Percentiles rank a stretch among this genome's conserved stretches.
phyloP scores from a whole-genome alignment of 2,888 invertebrate species.

The Meghimatium bilineatum region DNA sequence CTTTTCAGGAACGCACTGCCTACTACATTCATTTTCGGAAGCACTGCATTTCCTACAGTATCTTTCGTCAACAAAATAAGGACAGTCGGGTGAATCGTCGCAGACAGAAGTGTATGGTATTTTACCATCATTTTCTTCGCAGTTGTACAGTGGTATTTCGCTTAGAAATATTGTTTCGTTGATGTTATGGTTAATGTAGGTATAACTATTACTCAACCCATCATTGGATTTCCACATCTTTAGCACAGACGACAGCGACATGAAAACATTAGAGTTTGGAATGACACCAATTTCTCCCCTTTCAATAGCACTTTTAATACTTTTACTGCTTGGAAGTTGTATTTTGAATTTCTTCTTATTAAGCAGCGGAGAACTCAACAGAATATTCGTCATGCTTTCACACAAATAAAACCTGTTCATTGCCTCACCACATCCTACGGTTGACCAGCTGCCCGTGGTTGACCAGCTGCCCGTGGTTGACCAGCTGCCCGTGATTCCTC shows the following conservation, averaged over 20 bases:
- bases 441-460: background rate
- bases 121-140: background rate
- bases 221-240: background rate
- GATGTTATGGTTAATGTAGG: background rate
- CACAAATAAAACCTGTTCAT: background rate
- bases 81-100: background rate
- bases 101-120: background rate
- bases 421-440: background rate
- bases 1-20: background rate
- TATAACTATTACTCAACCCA: background rate
- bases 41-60: background rate
- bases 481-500: background rate
- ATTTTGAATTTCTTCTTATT: background rate
- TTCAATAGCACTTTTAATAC: background rate
- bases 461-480: background rate
- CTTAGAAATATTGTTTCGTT: background rate
- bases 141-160: background rate
- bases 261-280: background rate
- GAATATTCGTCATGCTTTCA: background rate
- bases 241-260: background rate
- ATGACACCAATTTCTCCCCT: slow-evolving; percentile 3
- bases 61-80: background rate
- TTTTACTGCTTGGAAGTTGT: background rate
- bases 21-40: background rate
- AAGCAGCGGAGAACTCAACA: background rate